Percentiles rank a stretch among this genome's conserved stretches.
Conservation (phyloP, 2,888 invertebrate genomes). For the Tetramorium bicarinatum region DNA sequence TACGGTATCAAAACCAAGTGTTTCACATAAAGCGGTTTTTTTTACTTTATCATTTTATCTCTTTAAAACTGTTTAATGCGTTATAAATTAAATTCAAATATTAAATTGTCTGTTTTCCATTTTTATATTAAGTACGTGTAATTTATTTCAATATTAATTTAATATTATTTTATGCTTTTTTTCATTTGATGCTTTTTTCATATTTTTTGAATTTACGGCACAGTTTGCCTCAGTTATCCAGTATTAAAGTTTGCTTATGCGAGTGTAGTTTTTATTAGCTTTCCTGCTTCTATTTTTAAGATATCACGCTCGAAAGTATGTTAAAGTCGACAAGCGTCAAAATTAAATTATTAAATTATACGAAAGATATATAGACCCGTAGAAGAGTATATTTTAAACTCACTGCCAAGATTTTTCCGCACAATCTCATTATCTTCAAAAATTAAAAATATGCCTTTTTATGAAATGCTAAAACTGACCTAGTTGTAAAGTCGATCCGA, state of each 20-base stretch:
- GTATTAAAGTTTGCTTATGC: not conserved
- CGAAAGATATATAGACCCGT: not conserved
- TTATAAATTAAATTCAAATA: not conserved
- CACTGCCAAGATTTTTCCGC: not conserved
- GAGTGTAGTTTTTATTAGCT: constrained; percentile 21
- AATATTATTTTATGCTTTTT: not conserved
- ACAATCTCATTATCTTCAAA: not conserved
- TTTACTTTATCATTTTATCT: not conserved
- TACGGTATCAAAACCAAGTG: not conserved
- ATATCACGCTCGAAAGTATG: constrained; percentile 9
- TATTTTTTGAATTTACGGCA: not conserved
- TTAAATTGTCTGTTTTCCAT: not conserved
- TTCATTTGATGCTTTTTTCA: too few species aligned
- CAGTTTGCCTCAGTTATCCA: not conserved
- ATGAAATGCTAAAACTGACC: not conserved
- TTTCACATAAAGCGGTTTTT: not conserved
- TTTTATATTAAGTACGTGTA: not conserved
- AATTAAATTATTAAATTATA: constrained; percentile 19
- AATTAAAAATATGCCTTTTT: not conserved
- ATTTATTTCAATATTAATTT: constrained; percentile 1
- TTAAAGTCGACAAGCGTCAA: not conserved
- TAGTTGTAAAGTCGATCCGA: not conserved
- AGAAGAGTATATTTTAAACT: constrained; percentile 15
- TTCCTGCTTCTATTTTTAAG: constrained; percentile 19
- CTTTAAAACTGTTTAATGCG: not conserved